A percentile compares a stretch with the other conserved stretches of the same genome.
These are phyloP conservation scores for Nowickia ferox DNA, from an alignment of 2,888 invertebrate genomes.

Conservation along the genomic window DNA sequence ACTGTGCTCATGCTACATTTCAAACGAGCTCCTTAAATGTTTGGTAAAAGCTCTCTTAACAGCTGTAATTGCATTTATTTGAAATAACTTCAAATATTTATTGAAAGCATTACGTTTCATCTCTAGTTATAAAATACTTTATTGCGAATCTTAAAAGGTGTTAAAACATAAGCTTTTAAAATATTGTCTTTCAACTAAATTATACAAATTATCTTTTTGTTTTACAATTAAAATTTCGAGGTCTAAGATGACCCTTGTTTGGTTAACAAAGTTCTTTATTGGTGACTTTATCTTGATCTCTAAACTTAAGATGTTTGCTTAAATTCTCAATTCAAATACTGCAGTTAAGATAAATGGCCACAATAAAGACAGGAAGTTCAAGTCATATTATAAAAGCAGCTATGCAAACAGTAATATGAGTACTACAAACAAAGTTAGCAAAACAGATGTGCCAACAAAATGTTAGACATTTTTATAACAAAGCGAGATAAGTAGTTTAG, in stretches of 20 bases:
- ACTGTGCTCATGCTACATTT: background rate
- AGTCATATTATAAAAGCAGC: constrained; percentile 56
- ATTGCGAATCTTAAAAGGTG: constrained; percentile 36
- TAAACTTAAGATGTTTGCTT: constrained; percentile 54
- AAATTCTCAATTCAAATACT: constrained; percentile 22
- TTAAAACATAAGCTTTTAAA: constrained; percentile 41
- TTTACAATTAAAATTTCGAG: constrained; percentile 60
- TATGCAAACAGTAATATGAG: background rate
- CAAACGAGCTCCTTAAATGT: background rate
- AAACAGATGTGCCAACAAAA: constrained; percentile 41
- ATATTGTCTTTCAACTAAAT: constrained; percentile 24
- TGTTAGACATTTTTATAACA: constrained; percentile 38
- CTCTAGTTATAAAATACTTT: background rate
- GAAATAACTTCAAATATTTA: background rate
- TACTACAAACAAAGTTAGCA: background rate
- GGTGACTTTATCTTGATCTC: constrained; percentile 50
- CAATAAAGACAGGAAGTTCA: constrained; percentile 63
- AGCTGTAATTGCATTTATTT: background rate
- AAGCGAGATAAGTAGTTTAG: constrained; percentile 12
- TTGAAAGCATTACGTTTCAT: background rate
- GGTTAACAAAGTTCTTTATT: background rate
- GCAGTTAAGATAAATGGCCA: constrained; percentile 12
- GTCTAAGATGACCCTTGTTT: background rate
- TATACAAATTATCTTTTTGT: constrained; percentile 52
- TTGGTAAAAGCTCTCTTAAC: background rate